Base-by-base conservation (phyloP, 2,113 vertebrate genomes). In the Sapayoa aenigma region DNA sequence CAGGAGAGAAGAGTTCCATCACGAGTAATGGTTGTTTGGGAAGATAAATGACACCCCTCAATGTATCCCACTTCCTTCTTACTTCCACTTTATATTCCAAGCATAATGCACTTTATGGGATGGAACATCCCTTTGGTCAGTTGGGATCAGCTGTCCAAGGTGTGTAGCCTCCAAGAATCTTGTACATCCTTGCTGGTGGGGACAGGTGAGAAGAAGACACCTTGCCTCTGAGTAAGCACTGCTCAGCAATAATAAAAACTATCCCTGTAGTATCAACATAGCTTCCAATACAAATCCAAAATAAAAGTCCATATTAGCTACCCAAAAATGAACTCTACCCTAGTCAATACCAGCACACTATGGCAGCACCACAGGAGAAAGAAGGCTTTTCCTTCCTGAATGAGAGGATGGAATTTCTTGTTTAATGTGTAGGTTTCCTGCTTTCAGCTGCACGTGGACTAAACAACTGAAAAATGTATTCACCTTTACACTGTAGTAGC, bases 21-120 rank as follows among this genome's bases (percentile, higher is more conserved):
- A 20, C 16, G 11, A 1, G 3, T 7, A 16, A 58, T 0, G 2
- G 31, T 8, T 18, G 27, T 22, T 23, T 15, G 27, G 18, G 14
- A 74, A 50, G 59, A 44, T 28, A 50, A 49, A 66, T 18, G 27
- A 19, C 59, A 66, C 16, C 14, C 3, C 15, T 19, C 27, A 33
- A 5, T 28, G 59, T 9, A 39, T 13, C 6, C 7, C 39, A n/a
- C 15, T 30, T 15, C 9, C 6, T 0, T 0, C 68, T n/a, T 52
- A 8, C 11, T 53, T 24, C 24, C 53, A 30, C 39, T 39, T 52
- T 3, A 53, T 8, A 75, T 8, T 68, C 24, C 19, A 13, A 68
- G 24, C 9, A n/a, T 3, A 39, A 46, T 6, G 22, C n/a, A n/a
- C 44, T 25, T 46, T 11, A 28, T 4, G 10, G 33, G 8, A 39